Evolutionary conservation across 2,888 invertebrate genomes (phyloP).

Genomic region (Alloplasta piceator): DNA sequence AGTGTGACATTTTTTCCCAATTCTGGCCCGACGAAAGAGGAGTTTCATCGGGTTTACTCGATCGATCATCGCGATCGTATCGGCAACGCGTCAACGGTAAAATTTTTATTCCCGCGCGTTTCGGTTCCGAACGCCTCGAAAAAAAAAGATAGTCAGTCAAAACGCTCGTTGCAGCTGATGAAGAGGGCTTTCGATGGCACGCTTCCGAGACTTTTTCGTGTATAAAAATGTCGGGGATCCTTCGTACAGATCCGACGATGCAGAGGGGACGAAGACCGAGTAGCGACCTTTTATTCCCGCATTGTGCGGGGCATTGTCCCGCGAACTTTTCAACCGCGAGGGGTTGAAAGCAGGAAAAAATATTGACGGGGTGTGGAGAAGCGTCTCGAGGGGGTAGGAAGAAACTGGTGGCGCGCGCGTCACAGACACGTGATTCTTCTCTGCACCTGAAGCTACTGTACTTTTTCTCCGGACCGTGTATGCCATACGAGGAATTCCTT

Average conservation of each 20-base stretch:
- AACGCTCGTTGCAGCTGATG: constrained; percentile 68
- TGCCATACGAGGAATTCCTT: too few relatives aligned
- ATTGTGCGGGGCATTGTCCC: constrained; percentile 36
- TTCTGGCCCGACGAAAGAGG: too few relatives aligned
- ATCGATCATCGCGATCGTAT: neutral
- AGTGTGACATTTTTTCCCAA: too few relatives aligned
- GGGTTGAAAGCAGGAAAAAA: constrained; percentile 42
- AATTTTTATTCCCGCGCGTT: constrained; percentile 9
- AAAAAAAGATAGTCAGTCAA: neutral
- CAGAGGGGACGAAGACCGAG: neutral
- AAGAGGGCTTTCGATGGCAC: constrained; percentile 71
- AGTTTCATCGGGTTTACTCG: too few relatives aligned
- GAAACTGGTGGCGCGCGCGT: constrained; percentile 32
- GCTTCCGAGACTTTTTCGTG: constrained; percentile 69
- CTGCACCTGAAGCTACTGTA: constrained; percentile 68
- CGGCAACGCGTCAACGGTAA: constrained; percentile 16
- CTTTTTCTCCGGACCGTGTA: neutral
- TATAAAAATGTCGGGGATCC: constrained; percentile 17
- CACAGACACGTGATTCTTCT: constrained; percentile 73
- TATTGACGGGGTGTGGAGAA: too few relatives aligned
- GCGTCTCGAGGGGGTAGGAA: too few relatives aligned
- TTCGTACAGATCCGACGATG: too few relatives aligned
- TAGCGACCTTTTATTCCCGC: constrained; percentile 44
- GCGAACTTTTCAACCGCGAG: constrained; percentile 57
- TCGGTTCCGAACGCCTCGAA: neutral